A percentile compares a stretch with the other conserved stretches of the same genome.
phyloP scores from a whole-genome alignment of 2,888 invertebrate genomes.

The Leptogaster cylindrica region DNA sequence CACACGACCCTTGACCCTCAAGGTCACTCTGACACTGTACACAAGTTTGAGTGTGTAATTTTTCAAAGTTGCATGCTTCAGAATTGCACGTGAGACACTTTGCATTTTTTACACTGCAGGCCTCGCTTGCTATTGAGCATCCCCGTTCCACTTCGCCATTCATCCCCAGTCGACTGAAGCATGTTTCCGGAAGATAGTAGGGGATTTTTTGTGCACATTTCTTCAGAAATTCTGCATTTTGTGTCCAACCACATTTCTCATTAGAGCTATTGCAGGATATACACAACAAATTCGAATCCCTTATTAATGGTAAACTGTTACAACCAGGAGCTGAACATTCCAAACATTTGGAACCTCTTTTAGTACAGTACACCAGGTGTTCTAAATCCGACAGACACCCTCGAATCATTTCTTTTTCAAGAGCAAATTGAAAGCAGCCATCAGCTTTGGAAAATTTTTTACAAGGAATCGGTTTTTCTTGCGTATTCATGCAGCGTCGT shows the following conservation, averaged over 20 bases:
- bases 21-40: not conserved
- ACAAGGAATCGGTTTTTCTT: constrained; percentile 49
- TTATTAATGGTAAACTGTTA: constrained; percentile 48
- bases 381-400: constrained; percentile 54
- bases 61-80: constrained; percentile 27
- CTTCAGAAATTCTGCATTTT: not conserved
- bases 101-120: not conserved
- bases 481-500: too few relatives aligned
- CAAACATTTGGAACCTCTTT: constrained; percentile 50
- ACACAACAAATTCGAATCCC: constrained; percentile 42
- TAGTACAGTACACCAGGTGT: constrained; percentile 52
- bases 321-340: constrained; percentile 52
- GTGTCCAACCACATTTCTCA: not conserved
- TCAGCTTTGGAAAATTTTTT: constrained; percentile 36
- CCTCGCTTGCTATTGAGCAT: constrained; percentile 21
- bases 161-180: not conserved
- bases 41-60: constrained; percentile 7
- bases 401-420: constrained; percentile 49
- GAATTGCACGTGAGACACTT: not conserved
- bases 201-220: not conserved
- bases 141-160: constrained; percentile 2
- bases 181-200: not conserved
- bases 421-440: constrained; percentile 53
- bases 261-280: not conserved
- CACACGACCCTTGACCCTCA: not conserved